Evolutionary conservation across 64 coral and sea anemone genomes (phyloP), one percentile per base, ranked within the genome.

Genomic region (Montipora sp.): DNA sequence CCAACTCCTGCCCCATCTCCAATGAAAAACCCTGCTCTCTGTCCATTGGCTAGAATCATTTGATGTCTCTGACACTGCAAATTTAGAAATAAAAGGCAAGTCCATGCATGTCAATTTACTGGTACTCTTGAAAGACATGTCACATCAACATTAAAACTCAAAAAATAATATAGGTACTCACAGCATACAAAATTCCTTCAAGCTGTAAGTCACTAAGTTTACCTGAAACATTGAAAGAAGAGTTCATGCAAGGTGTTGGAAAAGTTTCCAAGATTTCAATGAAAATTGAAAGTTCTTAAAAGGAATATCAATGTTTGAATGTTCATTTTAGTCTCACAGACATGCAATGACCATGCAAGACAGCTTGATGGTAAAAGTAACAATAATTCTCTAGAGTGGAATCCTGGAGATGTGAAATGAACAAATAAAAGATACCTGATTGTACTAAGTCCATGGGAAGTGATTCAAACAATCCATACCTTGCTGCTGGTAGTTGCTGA

Each of bases 1-100:
- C 96, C 96, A 79, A 98, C 96, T 49, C 96, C 96, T 74, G 96
- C 96, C 65, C 96, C 96, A 95, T 98, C 96, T 14, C 96, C 96
- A 94, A 98, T 92, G 85, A 98, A 98, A 84, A 98, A 98, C 6
- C 96, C 96, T 23, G 96, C 96, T 70, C 94, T 90, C 24, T 98
- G 94, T 51, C 91, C 94, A 95, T 84, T 98, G 3, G 94, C 75
- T 55, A 95, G 93, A 77, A 98, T 76, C 51, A 92, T 79, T 66
- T 98, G 96, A 59, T 98, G 96, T 48, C 91, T 90, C 23, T 98
- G 96, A 79, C 96, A 98, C 96, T 98, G 49, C 14, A 93, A 92
- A 10, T 77, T 4, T 77, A 61, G 51, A 84, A 49, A 4, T 85
- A 21, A 15, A n/a, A 48, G 23, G 23, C 23, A 24, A 24, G 23